phyloP scores from a whole-genome alignment of 2,888 invertebrate species.

The Calameuta pallipes region DNA sequence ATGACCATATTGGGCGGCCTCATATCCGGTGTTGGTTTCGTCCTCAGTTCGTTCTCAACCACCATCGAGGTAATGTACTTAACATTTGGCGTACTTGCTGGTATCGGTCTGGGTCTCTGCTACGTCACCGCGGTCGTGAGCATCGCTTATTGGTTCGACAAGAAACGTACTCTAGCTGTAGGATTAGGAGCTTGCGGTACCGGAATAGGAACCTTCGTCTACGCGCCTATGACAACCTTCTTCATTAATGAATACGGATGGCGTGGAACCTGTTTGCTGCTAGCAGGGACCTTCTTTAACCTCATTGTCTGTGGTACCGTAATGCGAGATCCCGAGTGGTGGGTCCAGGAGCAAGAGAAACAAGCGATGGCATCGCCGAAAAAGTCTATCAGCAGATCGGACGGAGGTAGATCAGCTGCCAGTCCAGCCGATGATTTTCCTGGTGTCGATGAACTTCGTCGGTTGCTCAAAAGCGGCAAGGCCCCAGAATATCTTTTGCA shows the following conservation, averaged over 20 bases:
- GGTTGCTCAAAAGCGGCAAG: constrained; percentile 77
- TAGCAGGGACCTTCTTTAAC: constrained; percentile 87
- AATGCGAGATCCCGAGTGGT: constrained; percentile 92
- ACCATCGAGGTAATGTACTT: constrained; percentile 84
- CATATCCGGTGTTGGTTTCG: constrained; percentile 80
- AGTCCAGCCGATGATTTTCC: constrained; percentile 72
- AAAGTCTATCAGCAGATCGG: constrained; percentile 69
- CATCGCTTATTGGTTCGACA: constrained; percentile 93
- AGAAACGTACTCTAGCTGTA: constrained; percentile 86
- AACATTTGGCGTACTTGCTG: constrained; percentile 87
- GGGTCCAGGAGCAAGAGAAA: constrained; percentile 73
- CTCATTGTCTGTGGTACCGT: constrained; percentile 87
- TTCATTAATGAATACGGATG: constrained; percentile 85
- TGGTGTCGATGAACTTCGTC: constrained; percentile 75
- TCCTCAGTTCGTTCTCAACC: constrained; percentile 77
- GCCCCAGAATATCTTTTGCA: constrained; percentile 76
- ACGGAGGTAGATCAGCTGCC: constrained; percentile 69
- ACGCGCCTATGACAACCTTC: constrained; percentile 86
- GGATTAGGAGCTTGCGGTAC: constrained; percentile 90
- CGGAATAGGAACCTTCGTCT: constrained; percentile 89
- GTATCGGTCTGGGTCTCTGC: constrained; percentile 84
- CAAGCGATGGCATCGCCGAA: constrained; percentile 61
- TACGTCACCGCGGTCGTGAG: constrained; percentile 92
- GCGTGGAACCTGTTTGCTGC: constrained; percentile 82
- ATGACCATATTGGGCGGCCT: constrained; percentile 82